A percentile compares a stretch with the other conserved stretches of the same genome.
Conservation (phyloP, 2,113 vertebrate genomes). For the Thomomys bottae region DNA sequence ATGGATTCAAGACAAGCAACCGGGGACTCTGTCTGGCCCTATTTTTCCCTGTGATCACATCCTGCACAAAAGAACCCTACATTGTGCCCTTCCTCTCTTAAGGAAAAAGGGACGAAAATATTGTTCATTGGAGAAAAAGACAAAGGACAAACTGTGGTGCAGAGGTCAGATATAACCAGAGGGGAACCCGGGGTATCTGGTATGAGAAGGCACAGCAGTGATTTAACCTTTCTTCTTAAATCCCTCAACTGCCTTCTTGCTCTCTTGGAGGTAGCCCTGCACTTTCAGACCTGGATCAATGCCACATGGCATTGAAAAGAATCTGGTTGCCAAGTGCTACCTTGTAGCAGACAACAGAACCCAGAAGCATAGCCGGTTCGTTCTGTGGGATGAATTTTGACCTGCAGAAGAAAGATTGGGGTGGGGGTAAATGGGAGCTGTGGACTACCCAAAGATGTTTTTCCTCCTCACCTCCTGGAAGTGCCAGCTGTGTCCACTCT, state of each 20-base stretch:
- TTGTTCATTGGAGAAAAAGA: not conserved
- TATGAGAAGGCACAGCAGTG: accelerated
- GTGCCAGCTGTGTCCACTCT: accelerated
- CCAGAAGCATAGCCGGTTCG: not conserved
- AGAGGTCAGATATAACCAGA: not conserved
- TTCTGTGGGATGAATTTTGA: not conserved
- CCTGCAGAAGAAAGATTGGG: not conserved
- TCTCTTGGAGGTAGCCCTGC: not conserved
- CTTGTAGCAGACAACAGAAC: not conserved
- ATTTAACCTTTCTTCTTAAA: slow-evolving; percentile 2
- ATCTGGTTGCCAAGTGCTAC: not conserved
- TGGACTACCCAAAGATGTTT: not conserved
- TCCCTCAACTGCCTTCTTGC: not conserved
- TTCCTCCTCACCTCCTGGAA: not conserved
- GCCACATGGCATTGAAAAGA: not conserved
- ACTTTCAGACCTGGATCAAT: not conserved
- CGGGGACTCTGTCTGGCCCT: not conserved
- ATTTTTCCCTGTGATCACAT: not conserved
- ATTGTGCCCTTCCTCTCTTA: not conserved
- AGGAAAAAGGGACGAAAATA: not conserved
- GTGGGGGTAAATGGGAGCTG: not conserved
- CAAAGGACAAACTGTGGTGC: not conserved
- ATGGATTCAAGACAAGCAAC: not conserved
- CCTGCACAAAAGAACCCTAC: not conserved
- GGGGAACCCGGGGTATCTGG: not conserved